phyloP scores from a whole-genome alignment of 2,113 vertebrate species.

The Lutjanus erythropterus region DNA sequence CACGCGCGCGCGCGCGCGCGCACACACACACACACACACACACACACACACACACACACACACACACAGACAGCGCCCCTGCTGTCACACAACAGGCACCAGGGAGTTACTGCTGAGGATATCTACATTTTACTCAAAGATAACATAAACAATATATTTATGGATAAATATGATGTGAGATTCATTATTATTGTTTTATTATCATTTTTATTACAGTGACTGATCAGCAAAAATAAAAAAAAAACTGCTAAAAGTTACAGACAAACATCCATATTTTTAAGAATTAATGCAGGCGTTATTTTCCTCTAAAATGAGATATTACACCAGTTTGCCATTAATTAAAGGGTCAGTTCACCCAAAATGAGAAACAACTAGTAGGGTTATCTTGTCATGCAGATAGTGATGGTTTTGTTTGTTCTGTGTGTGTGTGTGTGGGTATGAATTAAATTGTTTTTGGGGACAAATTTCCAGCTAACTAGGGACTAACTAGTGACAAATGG shows the following conservation, averaged over 20 bases:
- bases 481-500: too few relatives aligned
- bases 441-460: too few relatives aligned
- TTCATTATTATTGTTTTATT: not conserved
- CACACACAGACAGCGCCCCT: conserved; percentile 80
- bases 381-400: not conserved
- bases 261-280: not conserved
- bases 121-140: not conserved
- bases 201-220: too few relatives aligned
- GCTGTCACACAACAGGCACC: conserved; percentile 43
- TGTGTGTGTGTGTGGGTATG: too few relatives aligned
- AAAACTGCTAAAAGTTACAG: not conserved
- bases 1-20: too few relatives aligned
- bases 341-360: not conserved
- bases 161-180: not conserved
- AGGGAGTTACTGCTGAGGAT: too few relatives aligned
- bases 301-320: not conserved
- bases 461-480: too few relatives aligned
- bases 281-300: not conserved
- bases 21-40: too few relatives aligned
- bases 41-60: too few relatives aligned
- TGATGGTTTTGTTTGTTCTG: too few relatives aligned
- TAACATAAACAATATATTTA: not conserved
- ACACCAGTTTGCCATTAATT: not conserved
- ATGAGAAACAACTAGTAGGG: not conserved
- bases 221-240: not conserved